Evolutionary conservation across 2,113 vertebrate genomes (phyloP).

Genomic region (Myiozetetes cayanensis): DNA sequence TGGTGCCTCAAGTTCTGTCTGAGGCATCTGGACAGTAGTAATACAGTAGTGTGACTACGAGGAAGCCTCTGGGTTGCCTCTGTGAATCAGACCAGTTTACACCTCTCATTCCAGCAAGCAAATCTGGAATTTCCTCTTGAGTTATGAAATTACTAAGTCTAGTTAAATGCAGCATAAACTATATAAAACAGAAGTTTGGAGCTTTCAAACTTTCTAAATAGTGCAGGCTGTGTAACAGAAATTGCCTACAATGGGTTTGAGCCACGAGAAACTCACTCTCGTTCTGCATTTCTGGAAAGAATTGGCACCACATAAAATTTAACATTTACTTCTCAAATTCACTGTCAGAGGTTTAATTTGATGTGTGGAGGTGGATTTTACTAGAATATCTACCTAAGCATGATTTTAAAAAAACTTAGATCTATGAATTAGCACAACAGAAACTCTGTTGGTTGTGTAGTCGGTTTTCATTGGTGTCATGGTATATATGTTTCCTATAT

Average conservation of each 20-base stretch:
- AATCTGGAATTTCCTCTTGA: constrained; percentile 17
- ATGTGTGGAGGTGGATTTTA: not conserved
- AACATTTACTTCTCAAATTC: not conserved
- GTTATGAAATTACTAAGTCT: not conserved
- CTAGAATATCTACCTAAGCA: not conserved
- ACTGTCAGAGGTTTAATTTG: not conserved
- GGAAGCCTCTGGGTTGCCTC: not conserved
- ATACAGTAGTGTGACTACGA: not conserved
- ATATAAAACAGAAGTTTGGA: not conserved
- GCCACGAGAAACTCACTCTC: not conserved
- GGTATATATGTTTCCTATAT: not conserved
- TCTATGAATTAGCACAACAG: not conserved
- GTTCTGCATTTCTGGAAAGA: not conserved
- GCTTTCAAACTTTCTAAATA: not conserved
- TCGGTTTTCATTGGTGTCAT: not conserved
- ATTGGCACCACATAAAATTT: not conserved
- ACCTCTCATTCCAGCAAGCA: not conserved
- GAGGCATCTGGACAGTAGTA: not conserved
- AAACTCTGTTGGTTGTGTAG: not conserved
- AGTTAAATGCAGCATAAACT: not conserved
- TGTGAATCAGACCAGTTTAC: not conserved
- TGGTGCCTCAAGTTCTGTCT: not conserved
- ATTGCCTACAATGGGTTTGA: not conserved
- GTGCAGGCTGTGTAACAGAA: not conserved
- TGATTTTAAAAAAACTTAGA: not conserved